Evolutionary conservation across 2,113 vertebrate species (phyloP).

Genomic region (Odocoileus virginianus): DNA sequence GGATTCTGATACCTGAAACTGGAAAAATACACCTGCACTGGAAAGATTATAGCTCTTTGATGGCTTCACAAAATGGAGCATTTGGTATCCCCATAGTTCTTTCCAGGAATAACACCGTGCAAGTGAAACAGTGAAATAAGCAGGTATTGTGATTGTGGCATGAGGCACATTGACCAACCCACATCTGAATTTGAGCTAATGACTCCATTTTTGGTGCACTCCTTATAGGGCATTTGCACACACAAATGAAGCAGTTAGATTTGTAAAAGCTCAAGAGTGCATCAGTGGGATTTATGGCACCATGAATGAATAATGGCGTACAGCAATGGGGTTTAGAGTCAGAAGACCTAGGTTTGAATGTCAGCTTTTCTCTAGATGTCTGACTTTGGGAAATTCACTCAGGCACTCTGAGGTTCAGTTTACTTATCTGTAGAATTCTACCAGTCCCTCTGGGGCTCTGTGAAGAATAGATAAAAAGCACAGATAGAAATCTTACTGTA

Average conservation of each 20-base stretch:
- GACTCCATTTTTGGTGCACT: neutral
- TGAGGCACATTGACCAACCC: neutral
- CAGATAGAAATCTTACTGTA: neutral
- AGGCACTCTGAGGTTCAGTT: neutral
- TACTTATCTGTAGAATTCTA: neutral
- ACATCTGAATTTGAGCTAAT: neutral
- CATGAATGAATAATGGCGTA: neutral
- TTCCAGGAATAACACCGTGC: slow-evolving; percentile 45
- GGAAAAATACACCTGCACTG: neutral
- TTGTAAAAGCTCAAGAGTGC: neutral
- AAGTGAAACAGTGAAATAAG: slow-evolving; percentile 53
- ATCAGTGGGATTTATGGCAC: neutral
- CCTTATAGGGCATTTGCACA: neutral
- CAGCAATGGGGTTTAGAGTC: neutral
- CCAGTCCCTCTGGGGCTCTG: neutral
- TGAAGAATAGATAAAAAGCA: neutral
- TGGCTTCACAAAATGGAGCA: slow-evolving; percentile 20
- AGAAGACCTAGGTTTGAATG: slow-evolving; percentile 6
- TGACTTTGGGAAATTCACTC: neutral
- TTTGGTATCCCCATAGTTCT: slow-evolving; percentile 24
- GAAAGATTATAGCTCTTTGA: neutral
- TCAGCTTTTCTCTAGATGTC: neutral
- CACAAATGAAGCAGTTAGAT: neutral
- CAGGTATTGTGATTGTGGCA: slow-evolving; percentile 6
- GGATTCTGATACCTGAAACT: neutral